Base-by-base conservation (phyloP, 2,113 vertebrate genomes). In the Saguinus midas region DNA sequence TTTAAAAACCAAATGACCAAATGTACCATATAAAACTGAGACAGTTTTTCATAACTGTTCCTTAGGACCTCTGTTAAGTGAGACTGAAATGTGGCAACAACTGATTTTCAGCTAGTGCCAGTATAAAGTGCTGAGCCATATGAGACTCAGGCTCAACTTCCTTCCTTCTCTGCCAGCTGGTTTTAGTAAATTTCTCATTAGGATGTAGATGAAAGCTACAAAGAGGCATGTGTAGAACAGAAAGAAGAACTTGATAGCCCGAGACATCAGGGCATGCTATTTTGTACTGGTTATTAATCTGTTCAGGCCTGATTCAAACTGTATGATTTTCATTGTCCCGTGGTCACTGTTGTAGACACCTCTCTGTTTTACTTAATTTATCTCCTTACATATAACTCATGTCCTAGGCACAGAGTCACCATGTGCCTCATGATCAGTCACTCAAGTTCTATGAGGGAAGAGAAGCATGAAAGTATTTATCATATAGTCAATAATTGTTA, bases 201-300 rank as follows among this genome's bases (percentile, higher is more conserved):
- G 37, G 6, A 4, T 5, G 10, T 0, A 57, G 18, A 18, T 12
- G 9, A 29, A n/a, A 84, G 7, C 61, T 27, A 40, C 21, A 43
- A 90, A 89, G 52, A 78, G 12, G 17, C 32, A 25, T 48, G 40
- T 76, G 66, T 43, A 3, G 52, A 75, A 48, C 1, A 20, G 11
- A 57, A 21, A 35, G 50, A 64, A 52, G 5, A 13, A 9, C 37
- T 1, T 32, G 29, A 17, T 8, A 12, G 10, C 4, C 12, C 45
- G 9, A 18, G 18, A n/a, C 3, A 48, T 2, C 5, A 37, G n/a
- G 25, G 0, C 20, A 81, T 40, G 23, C 0, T 20, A 35, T 52
- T 45, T 95, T 82, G 80, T 40, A 55, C 5, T 21, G 21, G 6
- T 70, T 61, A 48, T 91, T 94, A 20, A 72, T n/a, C 6, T 64